Conservation (phyloP, 2,113 vertebrate species). For the Datnioides undecimradiatus region DNA sequence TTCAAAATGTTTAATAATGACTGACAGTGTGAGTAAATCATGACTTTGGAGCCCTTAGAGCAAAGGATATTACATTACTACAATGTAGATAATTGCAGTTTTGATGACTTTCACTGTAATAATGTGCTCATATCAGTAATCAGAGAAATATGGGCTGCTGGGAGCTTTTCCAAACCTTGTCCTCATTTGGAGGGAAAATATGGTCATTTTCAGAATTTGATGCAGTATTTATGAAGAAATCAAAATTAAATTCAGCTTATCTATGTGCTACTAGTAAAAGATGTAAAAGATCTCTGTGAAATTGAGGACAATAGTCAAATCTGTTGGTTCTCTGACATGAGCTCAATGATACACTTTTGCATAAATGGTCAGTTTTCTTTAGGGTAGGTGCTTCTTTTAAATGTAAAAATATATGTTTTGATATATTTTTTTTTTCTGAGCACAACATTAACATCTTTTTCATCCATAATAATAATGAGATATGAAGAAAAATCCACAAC, state of each 20-base stretch:
- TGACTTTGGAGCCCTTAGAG: background rate
- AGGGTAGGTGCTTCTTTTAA: too few relatives aligned
- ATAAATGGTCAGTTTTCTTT: background rate
- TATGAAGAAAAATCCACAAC: background rate
- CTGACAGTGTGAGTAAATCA: background rate
- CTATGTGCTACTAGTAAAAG: background rate
- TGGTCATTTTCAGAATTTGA: background rate
- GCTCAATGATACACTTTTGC: background rate
- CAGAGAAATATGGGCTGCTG: constrained; percentile 1
- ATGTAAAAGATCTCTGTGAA: too few relatives aligned
- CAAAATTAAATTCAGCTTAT: background rate
- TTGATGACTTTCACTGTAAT: constrained; percentile 15
- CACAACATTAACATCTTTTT: background rate
- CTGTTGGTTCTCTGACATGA: background rate
- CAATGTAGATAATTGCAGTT: constrained; percentile 9
- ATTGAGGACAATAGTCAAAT: background rate
- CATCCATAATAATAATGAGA: background rate
- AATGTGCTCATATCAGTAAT: background rate
- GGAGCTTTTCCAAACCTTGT: background rate
- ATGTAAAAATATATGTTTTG: background rate
- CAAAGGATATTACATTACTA: background rate
- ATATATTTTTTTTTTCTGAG: background rate
- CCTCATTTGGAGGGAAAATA: background rate
- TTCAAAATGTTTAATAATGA: background rate
- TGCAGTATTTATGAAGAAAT: constrained; percentile 1